These are phyloP conservation scores for Drosophila suboccidentalis DNA, from an alignment of 2,888 invertebrate species.

Conservation along the genomic window DNA sequence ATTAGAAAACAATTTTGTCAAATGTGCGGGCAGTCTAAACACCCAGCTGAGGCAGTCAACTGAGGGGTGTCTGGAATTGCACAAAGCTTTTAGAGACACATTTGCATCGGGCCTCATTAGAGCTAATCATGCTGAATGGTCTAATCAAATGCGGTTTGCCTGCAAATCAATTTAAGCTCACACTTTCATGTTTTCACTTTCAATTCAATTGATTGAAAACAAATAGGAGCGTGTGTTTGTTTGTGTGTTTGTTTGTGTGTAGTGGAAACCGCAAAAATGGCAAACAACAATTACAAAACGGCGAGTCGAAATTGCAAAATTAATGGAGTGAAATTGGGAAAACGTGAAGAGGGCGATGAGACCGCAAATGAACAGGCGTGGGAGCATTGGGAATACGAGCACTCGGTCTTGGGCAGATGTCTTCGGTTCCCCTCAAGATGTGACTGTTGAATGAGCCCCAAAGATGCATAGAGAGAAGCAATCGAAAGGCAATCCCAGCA, in stretches of 20 bases:
- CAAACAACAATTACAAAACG: slow-evolving; percentile 45
- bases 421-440: slow-evolving; percentile 19
- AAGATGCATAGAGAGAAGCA: slow-evolving; percentile 21
- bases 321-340: slow-evolving; percentile 66
- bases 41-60: neutral
- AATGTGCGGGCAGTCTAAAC: slow-evolving; percentile 59
- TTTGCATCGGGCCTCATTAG: slow-evolving; percentile 51
- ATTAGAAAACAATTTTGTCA: slow-evolving; percentile 46
- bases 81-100: slow-evolving; percentile 41
- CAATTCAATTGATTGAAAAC: slow-evolving; percentile 70
- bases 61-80: slow-evolving; percentile 34
- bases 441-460: slow-evolving; percentile 26
- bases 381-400: slow-evolving; percentile 20
- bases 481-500: slow-evolving; percentile 11
- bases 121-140: slow-evolving; percentile 70
- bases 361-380: slow-evolving; percentile 55
- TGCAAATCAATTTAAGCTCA: slow-evolving; percentile 70
- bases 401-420: neutral
- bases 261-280: slow-evolving; percentile 51
- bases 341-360: slow-evolving; percentile 62
- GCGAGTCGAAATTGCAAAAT: slow-evolving; percentile 58
- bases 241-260: slow-evolving; percentile 12
- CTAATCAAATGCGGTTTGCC: slow-evolving; percentile 69
- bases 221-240: slow-evolving; percentile 37
- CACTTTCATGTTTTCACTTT: slow-evolving; percentile 80